These are phyloP conservation scores for Typhlichthys subterraneus DNA, from an alignment of 2,797 vertebrate species.

Conservation along the genomic window DNA sequence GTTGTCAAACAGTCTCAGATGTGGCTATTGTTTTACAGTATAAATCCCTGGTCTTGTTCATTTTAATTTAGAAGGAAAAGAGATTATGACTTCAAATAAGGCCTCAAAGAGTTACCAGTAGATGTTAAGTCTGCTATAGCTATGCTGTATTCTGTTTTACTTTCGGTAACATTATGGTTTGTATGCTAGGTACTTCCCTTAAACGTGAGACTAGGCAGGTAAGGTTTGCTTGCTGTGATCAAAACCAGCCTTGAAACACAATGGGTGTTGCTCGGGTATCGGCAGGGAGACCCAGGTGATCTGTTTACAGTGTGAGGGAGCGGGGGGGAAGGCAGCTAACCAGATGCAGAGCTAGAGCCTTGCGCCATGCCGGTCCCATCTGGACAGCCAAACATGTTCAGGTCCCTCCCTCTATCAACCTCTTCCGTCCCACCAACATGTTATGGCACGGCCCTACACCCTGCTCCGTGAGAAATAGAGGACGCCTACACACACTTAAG, in stretches of 20 bases:
- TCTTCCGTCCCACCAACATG: constrained; percentile 25
- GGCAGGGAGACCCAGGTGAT: not conserved
- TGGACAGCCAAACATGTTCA: constrained; percentile 11
- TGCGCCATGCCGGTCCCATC: constrained; percentile 1
- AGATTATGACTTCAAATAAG: constrained; percentile 24
- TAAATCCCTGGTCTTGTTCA: constrained; percentile 53
- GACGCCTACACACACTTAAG: constrained; percentile 47
- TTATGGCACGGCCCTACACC: constrained; percentile 24
- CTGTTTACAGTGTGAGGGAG: constrained; percentile 10
- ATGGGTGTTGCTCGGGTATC: not conserved
- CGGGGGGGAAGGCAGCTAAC: constrained; percentile 23
- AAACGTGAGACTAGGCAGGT: not conserved
- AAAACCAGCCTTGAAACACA: not conserved
- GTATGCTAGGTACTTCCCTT: not conserved
- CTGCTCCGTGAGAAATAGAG: constrained; percentile 53
- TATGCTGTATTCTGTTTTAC: constrained; percentile 7
- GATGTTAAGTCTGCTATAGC: not conserved
- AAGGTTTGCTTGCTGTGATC: not conserved
- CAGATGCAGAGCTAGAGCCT: too few species aligned
- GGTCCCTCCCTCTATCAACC: constrained; percentile 23
- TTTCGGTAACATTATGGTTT: not conserved
- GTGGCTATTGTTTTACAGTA: constrained; percentile 68
- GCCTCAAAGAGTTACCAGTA: constrained; percentile 1
- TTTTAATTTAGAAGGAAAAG: constrained; percentile 30
- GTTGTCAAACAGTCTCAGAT: constrained; percentile 56